phyloP scores from a whole-genome alignment of 2,888 invertebrate genomes.

The Trachelus iudaicus region DNA sequence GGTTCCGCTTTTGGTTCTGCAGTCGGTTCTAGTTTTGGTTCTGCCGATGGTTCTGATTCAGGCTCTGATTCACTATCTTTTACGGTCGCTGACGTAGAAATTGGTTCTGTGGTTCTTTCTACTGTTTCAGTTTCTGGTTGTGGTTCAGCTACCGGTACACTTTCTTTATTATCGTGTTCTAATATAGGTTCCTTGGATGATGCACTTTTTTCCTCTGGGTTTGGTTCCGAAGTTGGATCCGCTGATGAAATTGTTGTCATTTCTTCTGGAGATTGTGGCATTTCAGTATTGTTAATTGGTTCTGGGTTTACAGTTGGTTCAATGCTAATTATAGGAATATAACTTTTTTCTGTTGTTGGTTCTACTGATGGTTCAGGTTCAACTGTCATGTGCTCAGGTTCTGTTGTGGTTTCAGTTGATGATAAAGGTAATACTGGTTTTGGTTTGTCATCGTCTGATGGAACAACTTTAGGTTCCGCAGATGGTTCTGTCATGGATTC shows the following conservation, averaged over 20 bases:
- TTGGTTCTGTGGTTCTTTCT: constrained; percentile 1
- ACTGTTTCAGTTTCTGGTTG: constrained; percentile 7
- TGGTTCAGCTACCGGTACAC: constrained; percentile 17
- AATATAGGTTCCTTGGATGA: background rate
- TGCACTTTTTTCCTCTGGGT: constrained; percentile 16
- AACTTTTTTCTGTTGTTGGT: background rate
- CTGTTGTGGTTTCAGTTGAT: constrained; percentile 25
- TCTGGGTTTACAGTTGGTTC: constrained; percentile 34
- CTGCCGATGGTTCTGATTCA: background rate
- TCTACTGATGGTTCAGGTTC: background rate
- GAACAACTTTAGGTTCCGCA: constrained; percentile 13
- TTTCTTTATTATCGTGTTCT: background rate
- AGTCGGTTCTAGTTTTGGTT: constrained; percentile 8
- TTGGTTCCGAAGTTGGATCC: constrained; percentile 27
- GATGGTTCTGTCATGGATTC: constrained; percentile 13
- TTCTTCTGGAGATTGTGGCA: constrained; percentile 12
- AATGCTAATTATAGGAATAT: constrained; percentile 12
- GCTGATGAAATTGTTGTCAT: constrained; percentile 16
- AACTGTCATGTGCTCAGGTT: constrained; percentile 28
- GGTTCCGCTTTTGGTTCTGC: constrained; percentile 15
- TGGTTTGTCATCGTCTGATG: constrained; percentile 1
- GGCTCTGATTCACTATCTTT: background rate
- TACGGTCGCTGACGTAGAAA: too few relatives aligned
- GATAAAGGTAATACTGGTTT: constrained; percentile 31
- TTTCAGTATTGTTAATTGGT: constrained; percentile 25